phyloP scores from a whole-genome alignment of 2,113 vertebrate genomes.

The Phrynosoma platyrhinos region DNA sequence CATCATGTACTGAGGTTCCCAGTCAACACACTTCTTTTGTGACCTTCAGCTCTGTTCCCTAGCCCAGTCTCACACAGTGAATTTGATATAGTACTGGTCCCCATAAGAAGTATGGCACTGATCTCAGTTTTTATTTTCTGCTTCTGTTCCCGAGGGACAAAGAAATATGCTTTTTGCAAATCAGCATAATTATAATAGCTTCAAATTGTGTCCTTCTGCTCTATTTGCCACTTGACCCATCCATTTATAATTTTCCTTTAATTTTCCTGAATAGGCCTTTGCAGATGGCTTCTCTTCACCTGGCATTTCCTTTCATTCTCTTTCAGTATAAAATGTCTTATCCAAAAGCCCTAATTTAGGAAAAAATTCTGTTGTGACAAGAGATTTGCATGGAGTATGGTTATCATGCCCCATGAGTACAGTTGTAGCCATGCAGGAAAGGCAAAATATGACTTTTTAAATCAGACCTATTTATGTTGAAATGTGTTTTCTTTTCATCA shows the following conservation, averaged over 20 bases:
- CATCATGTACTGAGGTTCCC: background rate
- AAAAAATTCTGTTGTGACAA: conserved; percentile 30
- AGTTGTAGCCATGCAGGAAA: conserved; percentile 63
- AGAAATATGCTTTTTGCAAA: background rate
- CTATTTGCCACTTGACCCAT: background rate
- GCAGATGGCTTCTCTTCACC: conserved; percentile 9
- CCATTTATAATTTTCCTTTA: conserved; percentile 7
- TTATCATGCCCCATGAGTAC: conserved; percentile 40
- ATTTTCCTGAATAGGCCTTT: conserved; percentile 35
- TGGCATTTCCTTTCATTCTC: background rate
- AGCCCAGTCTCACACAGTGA: background rate
- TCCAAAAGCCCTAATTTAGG: conserved; percentile 21
- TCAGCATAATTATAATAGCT: background rate
- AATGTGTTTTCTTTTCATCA: conserved; percentile 61
- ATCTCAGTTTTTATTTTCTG: background rate
- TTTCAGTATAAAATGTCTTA: conserved; percentile 18
- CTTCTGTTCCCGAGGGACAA: background rate
- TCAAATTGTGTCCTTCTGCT: background rate
- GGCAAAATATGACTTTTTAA: conserved; percentile 71
- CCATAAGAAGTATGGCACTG: background rate
- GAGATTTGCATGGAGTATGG: conserved; percentile 39
- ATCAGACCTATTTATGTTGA: conserved; percentile 61
- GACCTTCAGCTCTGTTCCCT: background rate
- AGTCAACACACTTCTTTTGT: background rate
- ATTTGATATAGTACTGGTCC: background rate